phyloP scores from a whole-genome alignment of 1,140 invertebrate species.

The Anadara kagoshimensis region DNA sequence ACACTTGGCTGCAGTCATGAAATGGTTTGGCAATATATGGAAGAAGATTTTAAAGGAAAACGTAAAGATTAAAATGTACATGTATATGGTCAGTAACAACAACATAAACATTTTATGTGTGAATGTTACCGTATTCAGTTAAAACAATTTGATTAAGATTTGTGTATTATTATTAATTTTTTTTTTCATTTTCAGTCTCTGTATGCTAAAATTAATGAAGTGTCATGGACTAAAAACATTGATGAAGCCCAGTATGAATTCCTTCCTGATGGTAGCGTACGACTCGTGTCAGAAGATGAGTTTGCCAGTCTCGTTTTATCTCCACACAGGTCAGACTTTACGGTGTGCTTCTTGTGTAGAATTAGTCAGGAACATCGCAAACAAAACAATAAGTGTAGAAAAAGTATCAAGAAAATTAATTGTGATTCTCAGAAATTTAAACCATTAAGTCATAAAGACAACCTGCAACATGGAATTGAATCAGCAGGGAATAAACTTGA shows the following conservation, averaged over 20 bases:
- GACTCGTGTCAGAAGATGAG: constrained; percentile 55
- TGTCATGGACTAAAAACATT: constrained; percentile 46
- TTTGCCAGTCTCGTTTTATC: constrained; percentile 57
- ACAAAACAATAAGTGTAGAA: not conserved
- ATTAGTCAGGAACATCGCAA: constrained; percentile 33
- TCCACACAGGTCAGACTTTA: constrained; percentile 61
- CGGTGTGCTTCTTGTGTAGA: constrained; percentile 57
- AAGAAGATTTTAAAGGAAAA: too few species aligned
- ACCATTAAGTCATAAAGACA: not conserved
- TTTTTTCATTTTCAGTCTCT: constrained; percentile 48
- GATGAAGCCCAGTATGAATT: constrained; percentile 46
- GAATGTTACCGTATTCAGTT: too few species aligned
- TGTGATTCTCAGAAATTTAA: not conserved
- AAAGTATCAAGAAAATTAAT: not conserved
- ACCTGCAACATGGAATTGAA: not conserved
- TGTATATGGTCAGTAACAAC: too few species aligned
- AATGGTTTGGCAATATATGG: too few species aligned
- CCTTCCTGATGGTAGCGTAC: constrained; percentile 52
- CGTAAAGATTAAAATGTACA: too few species aligned
- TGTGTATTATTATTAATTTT: not conserved
- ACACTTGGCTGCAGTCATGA: too few species aligned
- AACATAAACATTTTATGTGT: too few species aligned
- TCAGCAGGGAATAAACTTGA: not conserved
- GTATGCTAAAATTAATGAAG: constrained; percentile 52
- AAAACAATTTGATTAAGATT: too few species aligned